Base-by-base conservation (phyloP, 2,113 vertebrate species). In the Brachyhypopomus occidentalis region DNA sequence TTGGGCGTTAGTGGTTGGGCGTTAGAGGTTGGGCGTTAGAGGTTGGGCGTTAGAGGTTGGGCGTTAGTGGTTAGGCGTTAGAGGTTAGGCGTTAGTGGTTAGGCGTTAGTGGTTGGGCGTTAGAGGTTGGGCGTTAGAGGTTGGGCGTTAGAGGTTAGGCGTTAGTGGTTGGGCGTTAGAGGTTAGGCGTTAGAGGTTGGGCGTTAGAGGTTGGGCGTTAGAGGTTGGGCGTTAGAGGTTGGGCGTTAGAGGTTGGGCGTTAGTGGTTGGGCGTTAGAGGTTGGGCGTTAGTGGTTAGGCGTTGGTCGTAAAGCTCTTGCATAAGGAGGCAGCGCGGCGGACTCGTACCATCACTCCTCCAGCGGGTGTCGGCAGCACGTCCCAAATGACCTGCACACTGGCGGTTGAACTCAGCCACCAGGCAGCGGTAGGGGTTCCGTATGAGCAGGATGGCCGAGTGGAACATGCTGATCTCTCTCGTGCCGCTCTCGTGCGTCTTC, bases 401-500 rank as follows among this genome's bases (percentile, higher is more conserved):
- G 30, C 98, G 94, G 89, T 99, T 99, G 91, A 97, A 99, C 84
- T 99, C 98, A 0, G 98, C 98, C 90, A 98, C 88, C 23, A 99
- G 92, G 0, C 97, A 97, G 67, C 94, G 94, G 91, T 98, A 99
- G 0, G 98, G 98, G 90, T 99, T 98, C 78, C 98, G 90, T 70
- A 99, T 97, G 64, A 99, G 83, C 87, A 99, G 91, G 89, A 99
- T 97, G 0, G 97, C 95, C 0, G 97, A 94, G 81, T 98, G 95
- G 0, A 97, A 99, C 94, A 96, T 96, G 77, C 98, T 95, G 0
- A 99, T 97, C 84, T 99, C 97, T 0, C 94, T 95, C 89, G 92
- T 93, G 45, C 98, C 96, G 0, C 98, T 99, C 90, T 99, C 98
- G 0, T 99, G 98, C 0, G 97, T 99, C 90, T 99, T 99, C 64